phyloP scores from a whole-genome alignment of 2,113 vertebrate species.

The Trematomus loennbergii region DNA sequence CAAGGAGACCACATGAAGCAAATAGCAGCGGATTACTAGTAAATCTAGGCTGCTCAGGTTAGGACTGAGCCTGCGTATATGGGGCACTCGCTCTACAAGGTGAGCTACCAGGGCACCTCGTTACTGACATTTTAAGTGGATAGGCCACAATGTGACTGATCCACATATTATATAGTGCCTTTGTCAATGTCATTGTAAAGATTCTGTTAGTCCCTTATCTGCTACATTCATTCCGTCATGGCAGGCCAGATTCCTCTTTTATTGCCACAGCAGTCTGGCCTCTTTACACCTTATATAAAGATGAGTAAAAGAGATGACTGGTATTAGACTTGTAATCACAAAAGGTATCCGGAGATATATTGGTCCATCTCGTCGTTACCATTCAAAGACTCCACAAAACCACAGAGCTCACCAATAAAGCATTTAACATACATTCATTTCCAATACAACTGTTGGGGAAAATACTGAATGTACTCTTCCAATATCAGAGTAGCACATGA shows the following conservation, averaged over 20 bases:
- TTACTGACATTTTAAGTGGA: not conserved
- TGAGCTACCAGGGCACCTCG: not conserved
- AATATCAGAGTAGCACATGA: too few relatives aligned
- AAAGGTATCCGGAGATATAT: not conserved
- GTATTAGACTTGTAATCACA: not conserved
- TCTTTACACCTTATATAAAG: not conserved
- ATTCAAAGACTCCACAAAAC: not conserved
- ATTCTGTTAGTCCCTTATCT: not conserved
- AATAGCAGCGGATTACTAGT: too few relatives aligned
- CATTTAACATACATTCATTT: not conserved
- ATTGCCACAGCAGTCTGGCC: not conserved
- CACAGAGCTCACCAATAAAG: not conserved
- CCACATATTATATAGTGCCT: not conserved
- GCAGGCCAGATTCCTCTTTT: not conserved
- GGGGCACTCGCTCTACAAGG: too few relatives aligned
- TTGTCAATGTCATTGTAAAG: not conserved
- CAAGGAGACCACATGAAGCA: too few relatives aligned
- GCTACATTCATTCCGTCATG: not conserved
- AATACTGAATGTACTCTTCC: too few relatives aligned
- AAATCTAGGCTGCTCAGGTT: too few relatives aligned
- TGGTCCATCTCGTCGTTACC: too few relatives aligned
- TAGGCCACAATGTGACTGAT: not conserved
- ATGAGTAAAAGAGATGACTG: not conserved
- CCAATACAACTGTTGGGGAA: not conserved
- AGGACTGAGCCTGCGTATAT: too few relatives aligned